Percentiles rank a stretch among this genome's conserved stretches.
Evolutionary conservation across 2,888 invertebrate species (phyloP).

Genomic region (Arenicola marina): DNA sequence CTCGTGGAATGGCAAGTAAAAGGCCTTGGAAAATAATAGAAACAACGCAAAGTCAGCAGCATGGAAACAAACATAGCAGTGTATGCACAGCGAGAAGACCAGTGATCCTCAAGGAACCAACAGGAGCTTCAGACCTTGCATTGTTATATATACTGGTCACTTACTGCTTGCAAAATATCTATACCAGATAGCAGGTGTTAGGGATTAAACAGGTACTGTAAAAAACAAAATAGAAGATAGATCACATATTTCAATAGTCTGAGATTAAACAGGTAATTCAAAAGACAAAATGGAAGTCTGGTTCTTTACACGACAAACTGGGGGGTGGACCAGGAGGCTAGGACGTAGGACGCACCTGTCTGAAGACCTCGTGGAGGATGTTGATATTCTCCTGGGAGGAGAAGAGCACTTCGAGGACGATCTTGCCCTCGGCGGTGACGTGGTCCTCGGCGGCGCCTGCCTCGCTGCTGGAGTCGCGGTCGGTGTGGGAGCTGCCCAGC

Average conservation of each 20-base stretch:
- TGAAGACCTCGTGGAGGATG: slow-evolving; percentile 90
- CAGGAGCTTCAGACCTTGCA: no score
- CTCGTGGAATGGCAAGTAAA: slow-evolving; percentile 85
- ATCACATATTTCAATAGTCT: no score
- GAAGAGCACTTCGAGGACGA: slow-evolving; percentile 87
- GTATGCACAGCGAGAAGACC: neutral
- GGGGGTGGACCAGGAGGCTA: neutral
- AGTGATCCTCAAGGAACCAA: no score
- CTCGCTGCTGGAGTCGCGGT: slow-evolving; percentile 43
- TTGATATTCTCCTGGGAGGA: slow-evolving; percentile 88
- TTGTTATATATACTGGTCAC: no score
- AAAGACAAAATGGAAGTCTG: neutral
- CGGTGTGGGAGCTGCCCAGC: slow-evolving; percentile 41
- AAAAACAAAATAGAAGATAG: no score
- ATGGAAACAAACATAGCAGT: neutral
- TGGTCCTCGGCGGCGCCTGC: slow-evolving; percentile 40
- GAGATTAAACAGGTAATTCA: no score
- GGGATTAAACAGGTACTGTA: no score
- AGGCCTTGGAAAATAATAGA: slow-evolving; percentile 65
- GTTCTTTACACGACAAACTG: neutral
- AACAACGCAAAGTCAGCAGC: neutral
- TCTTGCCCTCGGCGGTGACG: slow-evolving; percentile 57
- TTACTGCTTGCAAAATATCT: no score
- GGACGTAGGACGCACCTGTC: slow-evolving; percentile 67
- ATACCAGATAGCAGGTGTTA: no score